Percentiles rank a stretch among this genome's conserved stretches.
These are phyloP conservation scores for Bubo blakistoni DNA, from an alignment of 2,113 vertebrate species.

Conservation along the genomic window DNA sequence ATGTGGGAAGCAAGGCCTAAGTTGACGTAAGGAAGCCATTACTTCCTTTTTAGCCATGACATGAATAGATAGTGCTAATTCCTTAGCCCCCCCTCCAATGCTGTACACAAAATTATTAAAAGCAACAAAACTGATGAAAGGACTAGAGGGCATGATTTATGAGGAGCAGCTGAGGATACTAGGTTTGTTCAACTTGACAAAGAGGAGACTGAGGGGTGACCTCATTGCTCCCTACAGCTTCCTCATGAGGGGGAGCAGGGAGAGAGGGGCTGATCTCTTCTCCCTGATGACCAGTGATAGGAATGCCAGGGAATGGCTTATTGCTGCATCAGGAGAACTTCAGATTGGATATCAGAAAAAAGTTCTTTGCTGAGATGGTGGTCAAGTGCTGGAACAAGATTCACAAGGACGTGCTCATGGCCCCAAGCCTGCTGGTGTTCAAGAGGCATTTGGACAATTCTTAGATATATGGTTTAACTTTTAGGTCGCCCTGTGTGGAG, in stretches of 20 bases:
- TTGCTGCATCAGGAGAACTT: background rate
- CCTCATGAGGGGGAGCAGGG: fast-evolving
- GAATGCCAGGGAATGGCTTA: background rate
- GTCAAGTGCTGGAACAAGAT: background rate
- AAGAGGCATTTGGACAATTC: background rate
- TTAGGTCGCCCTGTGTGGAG: background rate
- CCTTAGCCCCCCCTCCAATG: background rate
- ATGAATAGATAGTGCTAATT: background rate
- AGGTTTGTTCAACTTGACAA: background rate
- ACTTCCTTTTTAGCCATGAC: background rate
- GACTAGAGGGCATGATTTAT: background rate
- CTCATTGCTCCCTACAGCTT: background rate
- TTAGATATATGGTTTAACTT: background rate
- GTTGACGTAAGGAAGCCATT: background rate
- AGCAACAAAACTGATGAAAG: background rate
- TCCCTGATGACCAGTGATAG: background rate
- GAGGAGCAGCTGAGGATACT: no score
- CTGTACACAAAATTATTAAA: background rate
- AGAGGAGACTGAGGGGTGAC: background rate
- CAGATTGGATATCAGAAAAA: background rate
- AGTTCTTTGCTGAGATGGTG: background rate
- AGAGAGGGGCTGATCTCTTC: background rate
- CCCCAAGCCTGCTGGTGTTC: background rate
- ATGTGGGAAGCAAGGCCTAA: background rate
- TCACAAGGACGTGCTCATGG: background rate